Conservation (phyloP, 2,113 vertebrate species). For the Chunga burmeisteri region DNA sequence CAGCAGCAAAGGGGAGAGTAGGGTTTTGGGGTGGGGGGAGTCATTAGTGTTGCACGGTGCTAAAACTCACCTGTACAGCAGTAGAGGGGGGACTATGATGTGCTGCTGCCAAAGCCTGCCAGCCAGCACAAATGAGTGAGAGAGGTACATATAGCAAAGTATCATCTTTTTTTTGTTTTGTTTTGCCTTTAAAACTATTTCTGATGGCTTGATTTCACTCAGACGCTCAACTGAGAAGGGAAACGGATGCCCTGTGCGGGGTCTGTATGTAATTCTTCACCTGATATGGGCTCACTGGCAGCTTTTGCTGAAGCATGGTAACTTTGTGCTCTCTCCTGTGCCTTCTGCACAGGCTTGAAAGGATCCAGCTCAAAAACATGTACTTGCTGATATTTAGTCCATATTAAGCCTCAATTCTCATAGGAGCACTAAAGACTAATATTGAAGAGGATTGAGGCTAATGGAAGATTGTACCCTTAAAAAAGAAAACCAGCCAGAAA, state of each 20-base stretch:
- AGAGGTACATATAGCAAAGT: background rate
- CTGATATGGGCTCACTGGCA: background rate
- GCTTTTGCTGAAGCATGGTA: background rate
- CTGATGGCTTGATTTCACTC: background rate
- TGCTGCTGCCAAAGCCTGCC: background rate
- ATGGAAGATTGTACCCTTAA: background rate
- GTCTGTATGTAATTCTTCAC: background rate
- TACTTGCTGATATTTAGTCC: background rate
- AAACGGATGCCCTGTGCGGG: background rate
- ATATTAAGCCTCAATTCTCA: background rate
- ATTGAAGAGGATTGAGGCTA: background rate
- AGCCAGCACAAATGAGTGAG: background rate
- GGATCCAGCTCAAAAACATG: background rate
- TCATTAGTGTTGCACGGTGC: background rate
- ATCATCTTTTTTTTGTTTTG: fast-evolving
- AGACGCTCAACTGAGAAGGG: background rate
- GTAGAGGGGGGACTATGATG: no score
- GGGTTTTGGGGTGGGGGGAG: background rate
- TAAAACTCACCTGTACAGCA: background rate
- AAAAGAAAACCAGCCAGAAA: background rate
- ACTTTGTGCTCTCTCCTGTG: background rate
- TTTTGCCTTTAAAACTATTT: background rate
- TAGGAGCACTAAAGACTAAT: background rate
- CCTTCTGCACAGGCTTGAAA: background rate
- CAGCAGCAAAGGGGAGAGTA: background rate